Evolutionary conservation across 2,113 vertebrate species (phyloP), one percentile per base, ranked within the genome.

Genomic region (Clupea harengus): DNA sequence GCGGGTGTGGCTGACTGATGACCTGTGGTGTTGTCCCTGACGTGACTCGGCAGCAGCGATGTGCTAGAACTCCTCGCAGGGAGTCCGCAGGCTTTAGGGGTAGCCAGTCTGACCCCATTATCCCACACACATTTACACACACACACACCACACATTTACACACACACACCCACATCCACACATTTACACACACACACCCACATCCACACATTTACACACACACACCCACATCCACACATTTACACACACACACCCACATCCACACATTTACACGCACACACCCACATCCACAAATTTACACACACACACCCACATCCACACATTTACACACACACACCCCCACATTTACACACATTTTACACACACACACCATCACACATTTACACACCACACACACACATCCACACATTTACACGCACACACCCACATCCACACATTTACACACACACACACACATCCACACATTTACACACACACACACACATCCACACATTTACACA

Each of bases 221-320:
- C 52, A 54, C 52, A 18, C 52, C 4, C 52, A 54, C 52, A 54
- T 11, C 2, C 52, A 54, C 52, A 54, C 52, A 54, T 13, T 2
- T 11, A 54, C 52, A 54, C 52, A 54, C 52, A 18, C 52, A 54
- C 52, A 54, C 18, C 39, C 45, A 78, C 45, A 44, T 17, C 10
- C n/a, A 86, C 50, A 9, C 28, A 47, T 28, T 45, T 75, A 50
- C 78, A 47, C 45, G 64, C 39, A 64, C 39, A 81, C 67, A 87
- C 82, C 85, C 82, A 47, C 57, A 84, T 39, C 60, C 81, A n/a
- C 86, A 22, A n/a, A 81, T 78, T 5, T 54, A 47, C 18, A 46
- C 22, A 45, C 50, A 57, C 11, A 44, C 28, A 20, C 3, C 83
- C 15, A 39, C 5, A 54, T 54, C 85, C 32, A 84, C 57, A 57